phyloP scores from a whole-genome alignment of 2,113 vertebrate species.

The Dendropsophus ebraccatus region DNA sequence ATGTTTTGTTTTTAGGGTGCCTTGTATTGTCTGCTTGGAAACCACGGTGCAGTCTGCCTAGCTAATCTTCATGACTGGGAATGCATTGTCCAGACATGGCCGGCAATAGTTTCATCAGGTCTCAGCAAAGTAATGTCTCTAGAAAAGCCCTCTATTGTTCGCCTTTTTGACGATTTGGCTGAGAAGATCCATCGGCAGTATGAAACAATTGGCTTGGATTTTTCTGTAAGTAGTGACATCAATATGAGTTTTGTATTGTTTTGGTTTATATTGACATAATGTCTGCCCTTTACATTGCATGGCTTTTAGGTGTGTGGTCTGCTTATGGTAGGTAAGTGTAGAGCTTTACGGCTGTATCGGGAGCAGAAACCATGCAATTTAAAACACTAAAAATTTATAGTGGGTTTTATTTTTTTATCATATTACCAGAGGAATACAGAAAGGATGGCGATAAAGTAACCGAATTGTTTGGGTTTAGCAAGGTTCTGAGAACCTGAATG shows the following conservation, averaged over 20 bases:
- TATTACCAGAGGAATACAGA: too few species aligned
- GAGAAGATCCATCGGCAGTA: constrained; percentile 97
- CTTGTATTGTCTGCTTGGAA: constrained; percentile 96
- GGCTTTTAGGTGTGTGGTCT: too few species aligned
- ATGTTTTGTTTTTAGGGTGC: constrained; percentile 79
- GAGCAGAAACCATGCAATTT: too few species aligned
- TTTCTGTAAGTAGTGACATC: constrained; percentile 78
- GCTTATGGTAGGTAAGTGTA: too few species aligned
- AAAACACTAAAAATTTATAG: too few species aligned
- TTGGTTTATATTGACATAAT: neutral
- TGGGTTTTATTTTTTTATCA: too few species aligned
- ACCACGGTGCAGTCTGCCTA: constrained; percentile 88
- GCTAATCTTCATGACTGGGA: constrained; percentile 97
- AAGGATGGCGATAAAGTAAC: too few species aligned
- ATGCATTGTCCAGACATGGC: constrained; percentile 92
- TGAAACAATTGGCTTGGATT: constrained; percentile 92
- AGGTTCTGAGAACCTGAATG: too few species aligned
- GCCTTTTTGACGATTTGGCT: constrained; percentile 94
- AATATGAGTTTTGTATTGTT: neutral
- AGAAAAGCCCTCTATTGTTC: constrained; percentile 94
- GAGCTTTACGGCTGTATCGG: too few species aligned
- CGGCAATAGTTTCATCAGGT: constrained; percentile 89
- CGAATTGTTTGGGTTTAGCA: too few species aligned
- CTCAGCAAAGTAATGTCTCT: constrained; percentile 95
- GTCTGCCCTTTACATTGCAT: neutral